Conservation (phyloP, 2,113 vertebrate species). For the Semnornis frantzii region DNA sequence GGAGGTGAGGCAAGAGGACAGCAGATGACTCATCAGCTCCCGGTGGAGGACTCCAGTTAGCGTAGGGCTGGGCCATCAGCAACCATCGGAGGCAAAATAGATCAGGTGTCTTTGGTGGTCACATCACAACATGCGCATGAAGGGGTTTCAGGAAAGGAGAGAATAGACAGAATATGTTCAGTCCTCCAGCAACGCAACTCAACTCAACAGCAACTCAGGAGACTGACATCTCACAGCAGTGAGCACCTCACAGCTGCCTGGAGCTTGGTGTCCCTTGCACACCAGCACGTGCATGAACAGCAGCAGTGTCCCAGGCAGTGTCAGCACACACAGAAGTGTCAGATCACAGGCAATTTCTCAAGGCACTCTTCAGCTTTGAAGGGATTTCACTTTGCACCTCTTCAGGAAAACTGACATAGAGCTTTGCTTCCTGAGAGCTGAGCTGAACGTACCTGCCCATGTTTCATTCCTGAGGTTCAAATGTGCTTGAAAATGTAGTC, state of each 20-base stretch:
- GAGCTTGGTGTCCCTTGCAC: neutral
- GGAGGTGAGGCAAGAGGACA: neutral
- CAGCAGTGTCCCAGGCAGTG: neutral
- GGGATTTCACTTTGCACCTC: neutral
- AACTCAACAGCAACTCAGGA: rapidly evolving
- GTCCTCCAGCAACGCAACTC: neutral
- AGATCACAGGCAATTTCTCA: neutral
- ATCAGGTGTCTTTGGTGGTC: neutral
- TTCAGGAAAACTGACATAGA: neutral
- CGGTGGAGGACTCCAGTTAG: neutral
- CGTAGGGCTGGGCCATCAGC: neutral
- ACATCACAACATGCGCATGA: neutral
- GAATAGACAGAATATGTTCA: neutral
- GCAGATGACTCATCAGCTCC: neutral
- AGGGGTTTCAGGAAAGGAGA: neutral
- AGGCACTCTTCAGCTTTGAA: neutral
- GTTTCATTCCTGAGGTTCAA: neutral
- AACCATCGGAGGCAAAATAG: neutral
- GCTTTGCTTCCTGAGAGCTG: neutral
- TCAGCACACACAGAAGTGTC: neutral
- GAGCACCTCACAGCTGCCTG: neutral
- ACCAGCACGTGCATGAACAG: rapidly evolving
- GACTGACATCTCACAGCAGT: neutral
- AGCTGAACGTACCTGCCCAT: neutral
- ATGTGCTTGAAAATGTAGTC: neutral